These are phyloP conservation scores for Aphelinus certus DNA, from an alignment of 1,140 invertebrate genomes.

Conservation along the genomic window DNA sequence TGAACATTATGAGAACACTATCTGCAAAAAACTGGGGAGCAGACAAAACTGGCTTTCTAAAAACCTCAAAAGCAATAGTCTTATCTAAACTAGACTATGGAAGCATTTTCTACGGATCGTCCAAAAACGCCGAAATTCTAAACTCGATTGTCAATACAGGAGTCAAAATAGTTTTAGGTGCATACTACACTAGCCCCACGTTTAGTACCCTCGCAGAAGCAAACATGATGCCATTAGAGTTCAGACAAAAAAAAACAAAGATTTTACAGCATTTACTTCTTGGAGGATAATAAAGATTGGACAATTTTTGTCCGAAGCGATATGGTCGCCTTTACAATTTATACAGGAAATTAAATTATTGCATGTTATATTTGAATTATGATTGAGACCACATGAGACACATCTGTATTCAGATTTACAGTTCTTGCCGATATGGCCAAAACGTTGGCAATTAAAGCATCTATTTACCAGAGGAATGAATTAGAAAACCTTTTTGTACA, in stretches of 20 bases:
- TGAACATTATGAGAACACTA: slow-evolving; percentile 23
- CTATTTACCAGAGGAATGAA: too few species aligned
- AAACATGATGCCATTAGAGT: not conserved
- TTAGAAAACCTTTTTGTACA: too few species aligned
- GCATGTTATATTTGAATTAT: too few species aligned
- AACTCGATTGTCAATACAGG: not conserved
- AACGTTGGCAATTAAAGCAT: too few species aligned
- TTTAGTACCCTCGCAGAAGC: not conserved
- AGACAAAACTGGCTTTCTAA: slow-evolving; percentile 5
- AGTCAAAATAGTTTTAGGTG: slow-evolving; percentile 8
- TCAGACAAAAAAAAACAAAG: not conserved
- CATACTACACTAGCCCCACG: not conserved
- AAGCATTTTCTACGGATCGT: slow-evolving; percentile 4
- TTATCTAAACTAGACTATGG: not conserved
- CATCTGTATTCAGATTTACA: too few species aligned
- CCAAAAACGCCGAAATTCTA: not conserved
- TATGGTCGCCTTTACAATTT: too few species aligned
- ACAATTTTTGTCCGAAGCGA: too few species aligned
- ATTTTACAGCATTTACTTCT: too few species aligned
- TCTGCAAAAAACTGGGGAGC: slow-evolving; percentile 32
- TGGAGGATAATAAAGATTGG: too few species aligned
- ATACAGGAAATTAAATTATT: too few species aligned
- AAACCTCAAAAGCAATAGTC: not conserved
- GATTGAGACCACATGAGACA: too few species aligned
- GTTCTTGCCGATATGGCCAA: too few species aligned